phyloP scores from a whole-genome alignment of 2,888 invertebrate genomes.

The Palloptera scutellata region DNA sequence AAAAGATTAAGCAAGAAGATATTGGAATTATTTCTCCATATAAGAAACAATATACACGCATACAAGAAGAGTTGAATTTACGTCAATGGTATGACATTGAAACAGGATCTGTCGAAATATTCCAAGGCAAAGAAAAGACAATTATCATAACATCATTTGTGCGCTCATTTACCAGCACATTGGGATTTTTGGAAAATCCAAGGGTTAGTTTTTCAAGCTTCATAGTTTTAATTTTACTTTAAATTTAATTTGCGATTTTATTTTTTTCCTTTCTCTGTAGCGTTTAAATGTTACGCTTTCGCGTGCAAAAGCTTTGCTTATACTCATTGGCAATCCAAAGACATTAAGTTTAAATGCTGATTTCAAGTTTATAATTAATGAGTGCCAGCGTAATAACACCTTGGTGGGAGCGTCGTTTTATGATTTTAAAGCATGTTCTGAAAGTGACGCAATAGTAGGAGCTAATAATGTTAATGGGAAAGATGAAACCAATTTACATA shows the following conservation, averaged over 20 bases:
- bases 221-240: not conserved
- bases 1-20: conserved; percentile 60
- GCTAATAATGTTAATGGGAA: too few species aligned
- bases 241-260: not conserved
- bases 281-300: conserved; percentile 73
- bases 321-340: conserved; percentile 66
- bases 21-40: conserved; percentile 71
- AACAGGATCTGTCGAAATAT: conserved; percentile 84
- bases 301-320: conserved; percentile 69
- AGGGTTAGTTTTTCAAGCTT: conserved; percentile 40
- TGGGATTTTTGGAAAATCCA: conserved; percentile 54
- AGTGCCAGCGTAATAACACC: conserved; percentile 45
- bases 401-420: conserved; percentile 23
- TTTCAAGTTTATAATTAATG: conserved; percentile 51
- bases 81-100: conserved; percentile 64
- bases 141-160: conserved; percentile 84
- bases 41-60: conserved; percentile 56
- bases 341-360: conserved; percentile 57
- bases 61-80: conserved; percentile 42
- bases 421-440: not conserved
- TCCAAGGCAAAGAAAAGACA: conserved; percentile 85
- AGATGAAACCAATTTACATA: too few species aligned
- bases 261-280: conserved; percentile 45
- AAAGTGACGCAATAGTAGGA: too few species aligned
- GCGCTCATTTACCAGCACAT: conserved; percentile 60